These are phyloP conservation scores for Myzus persicae DNA, from an alignment of 1,140 invertebrate genomes.

Conservation along the genomic window DNA sequence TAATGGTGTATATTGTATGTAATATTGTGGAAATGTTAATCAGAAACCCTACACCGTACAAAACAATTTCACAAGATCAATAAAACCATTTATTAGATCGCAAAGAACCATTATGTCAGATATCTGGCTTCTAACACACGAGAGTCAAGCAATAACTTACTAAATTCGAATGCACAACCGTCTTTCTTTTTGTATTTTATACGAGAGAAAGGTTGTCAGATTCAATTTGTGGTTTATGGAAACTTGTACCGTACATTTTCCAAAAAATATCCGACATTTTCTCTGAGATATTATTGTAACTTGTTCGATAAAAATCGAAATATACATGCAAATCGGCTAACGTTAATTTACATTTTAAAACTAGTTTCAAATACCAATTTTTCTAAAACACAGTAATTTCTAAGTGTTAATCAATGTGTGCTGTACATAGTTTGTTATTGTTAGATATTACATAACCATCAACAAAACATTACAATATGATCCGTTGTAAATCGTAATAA, in stretches of 20 bases:
- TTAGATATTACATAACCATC: too few species aligned
- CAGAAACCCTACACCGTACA: not conserved
- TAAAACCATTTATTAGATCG: conserved; percentile 31
- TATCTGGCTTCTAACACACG: not conserved
- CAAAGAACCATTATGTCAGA: not conserved
- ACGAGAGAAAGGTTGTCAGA: not conserved
- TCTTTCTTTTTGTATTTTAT: not conserved
- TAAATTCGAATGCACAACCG: conserved; percentile 10
- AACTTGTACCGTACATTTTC: not conserved
- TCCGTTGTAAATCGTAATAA: too few species aligned
- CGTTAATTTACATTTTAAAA: not conserved
- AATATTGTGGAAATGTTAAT: conserved; percentile 6
- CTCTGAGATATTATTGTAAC: not conserved
- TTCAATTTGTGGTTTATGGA: conserved; percentile 11
- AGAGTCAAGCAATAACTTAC: conserved; percentile 1
- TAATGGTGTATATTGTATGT: not conserved
- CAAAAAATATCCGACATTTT: not conserved
- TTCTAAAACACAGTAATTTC: not conserved
- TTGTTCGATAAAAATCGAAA: not conserved
- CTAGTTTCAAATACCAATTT: not conserved
- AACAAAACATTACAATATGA: too few species aligned
- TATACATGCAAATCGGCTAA: not conserved
- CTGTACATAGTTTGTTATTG: not conserved
- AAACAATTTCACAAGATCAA: not conserved
- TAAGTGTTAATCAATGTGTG: not conserved